A percentile compares a stretch with the other conserved stretches of the same genome.
Evolutionary conservation across 30 jellyfish, hydroid and myxozoan species (phyloP).

Genomic region (Chrysaora quinquecirrha): DNA sequence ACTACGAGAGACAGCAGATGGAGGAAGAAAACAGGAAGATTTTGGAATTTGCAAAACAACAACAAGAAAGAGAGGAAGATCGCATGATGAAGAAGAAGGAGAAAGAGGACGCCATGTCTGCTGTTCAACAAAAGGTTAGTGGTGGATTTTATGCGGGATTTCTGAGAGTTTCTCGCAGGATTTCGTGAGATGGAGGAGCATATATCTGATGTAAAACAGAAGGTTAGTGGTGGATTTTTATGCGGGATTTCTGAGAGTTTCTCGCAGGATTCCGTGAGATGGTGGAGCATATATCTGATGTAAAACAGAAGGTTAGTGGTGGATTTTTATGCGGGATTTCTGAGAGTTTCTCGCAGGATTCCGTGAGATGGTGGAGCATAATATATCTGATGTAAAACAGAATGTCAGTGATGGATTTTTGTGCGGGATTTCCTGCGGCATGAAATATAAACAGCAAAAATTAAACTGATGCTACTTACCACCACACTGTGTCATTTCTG

Average conservation of each 20-base stretch:
- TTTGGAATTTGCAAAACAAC: slow-evolving; percentile 76
- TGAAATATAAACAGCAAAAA: no score
- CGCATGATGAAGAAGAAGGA: slow-evolving; percentile 74
- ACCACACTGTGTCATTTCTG: no score
- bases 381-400: not conserved
- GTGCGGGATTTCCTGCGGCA: not conserved
- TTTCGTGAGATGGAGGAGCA: not conserved
- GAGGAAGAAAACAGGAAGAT: slow-evolving; percentile 92
- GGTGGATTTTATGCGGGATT: not conserved
- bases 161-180: not conserved
- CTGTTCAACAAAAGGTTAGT: slow-evolving; percentile 82
- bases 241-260: not conserved
- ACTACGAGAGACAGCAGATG: slow-evolving; percentile 74
- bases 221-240: slow-evolving; percentile 19
- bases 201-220: slow-evolving; percentile 84
- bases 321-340: not conserved
- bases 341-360: not conserved
- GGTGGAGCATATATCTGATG: not conserved
- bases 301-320: slow-evolving; percentile 44
- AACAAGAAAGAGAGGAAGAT: slow-evolving; percentile 85
- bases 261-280: not conserved
- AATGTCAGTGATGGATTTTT: slow-evolving; percentile 19
- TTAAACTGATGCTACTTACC: no score
- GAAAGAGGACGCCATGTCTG: slow-evolving; percentile 86
- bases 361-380: not conserved